Evolutionary conservation across 2,888 invertebrate species (phyloP).

Genomic region (Nomada fucata): DNA sequence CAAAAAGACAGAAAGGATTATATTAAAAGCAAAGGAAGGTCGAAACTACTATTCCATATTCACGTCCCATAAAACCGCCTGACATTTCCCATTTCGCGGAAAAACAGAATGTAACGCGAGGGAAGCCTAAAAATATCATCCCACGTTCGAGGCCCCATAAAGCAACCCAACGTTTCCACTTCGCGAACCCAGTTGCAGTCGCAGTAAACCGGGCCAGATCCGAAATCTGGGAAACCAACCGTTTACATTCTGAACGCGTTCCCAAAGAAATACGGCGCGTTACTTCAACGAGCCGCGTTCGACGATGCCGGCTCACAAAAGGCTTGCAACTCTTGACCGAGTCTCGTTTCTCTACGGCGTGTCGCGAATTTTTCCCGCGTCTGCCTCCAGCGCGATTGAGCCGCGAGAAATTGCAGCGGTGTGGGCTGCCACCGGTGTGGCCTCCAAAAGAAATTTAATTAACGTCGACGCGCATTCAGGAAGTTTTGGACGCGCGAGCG

Average conservation of each 20-base stretch:
- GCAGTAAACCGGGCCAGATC: background rate
- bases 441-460: constrained; percentile 54
- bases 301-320: constrained; percentile 3
- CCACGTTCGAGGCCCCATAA: too few relatives aligned
- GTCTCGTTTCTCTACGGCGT: background rate
- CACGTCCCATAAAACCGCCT: too few relatives aligned
- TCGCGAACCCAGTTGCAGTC: background rate
- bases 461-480: constrained; percentile 31
- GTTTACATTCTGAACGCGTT: background rate
- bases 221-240: too few relatives aligned
- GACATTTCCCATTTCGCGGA: too few relatives aligned
- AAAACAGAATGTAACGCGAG: too few relatives aligned
- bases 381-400: too few relatives aligned
- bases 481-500: constrained; percentile 23
- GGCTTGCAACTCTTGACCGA: background rate
- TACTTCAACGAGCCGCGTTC: background rate
- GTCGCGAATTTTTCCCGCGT: constrained; percentile 26
- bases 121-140: too few relatives aligned
- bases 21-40: too few relatives aligned
- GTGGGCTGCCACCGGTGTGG: background rate
- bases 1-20: too few relatives aligned
- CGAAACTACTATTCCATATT: too few relatives aligned
- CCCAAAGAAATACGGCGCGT: background rate
- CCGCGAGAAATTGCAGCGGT: constrained; percentile 19
- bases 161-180: too few relatives aligned